Evolutionary conservation across 2,888 invertebrate species (phyloP).

Genomic region (Andrena bucephala): DNA sequence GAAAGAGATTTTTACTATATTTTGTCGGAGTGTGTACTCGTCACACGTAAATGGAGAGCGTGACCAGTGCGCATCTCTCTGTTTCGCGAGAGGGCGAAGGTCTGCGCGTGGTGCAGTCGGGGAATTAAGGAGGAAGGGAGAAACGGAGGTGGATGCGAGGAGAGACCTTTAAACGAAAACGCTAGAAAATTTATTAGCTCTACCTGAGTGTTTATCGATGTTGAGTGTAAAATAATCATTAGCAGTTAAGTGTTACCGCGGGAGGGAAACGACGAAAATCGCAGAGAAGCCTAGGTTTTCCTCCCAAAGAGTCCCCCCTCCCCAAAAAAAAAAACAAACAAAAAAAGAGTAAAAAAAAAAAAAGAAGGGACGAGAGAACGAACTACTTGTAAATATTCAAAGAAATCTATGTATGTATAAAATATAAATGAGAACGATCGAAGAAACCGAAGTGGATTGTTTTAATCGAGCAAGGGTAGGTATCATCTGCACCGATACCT

Average conservation of each 20-base stretch:
- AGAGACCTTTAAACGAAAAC: slow-evolving; percentile 29
- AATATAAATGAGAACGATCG: slow-evolving; percentile 48
- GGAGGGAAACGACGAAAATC: slow-evolving; percentile 32
- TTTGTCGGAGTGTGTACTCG: slow-evolving; percentile 26
- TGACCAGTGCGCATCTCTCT: slow-evolving; percentile 5
- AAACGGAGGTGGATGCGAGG: slow-evolving; percentile 5
- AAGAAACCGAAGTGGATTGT: slow-evolving; percentile 45
- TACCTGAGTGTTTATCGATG: slow-evolving; percentile 77
- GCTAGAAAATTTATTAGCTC: slow-evolving; percentile 68
- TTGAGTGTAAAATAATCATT: slow-evolving; percentile 77
- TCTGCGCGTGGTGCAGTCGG: slow-evolving; percentile 3
- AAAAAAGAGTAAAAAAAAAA: neutral
- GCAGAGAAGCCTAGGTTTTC: slow-evolving; percentile 26
- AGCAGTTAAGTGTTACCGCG: slow-evolving; percentile 69
- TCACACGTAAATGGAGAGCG: neutral
- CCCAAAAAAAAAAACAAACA: neutral
- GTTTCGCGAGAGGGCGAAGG: slow-evolving; percentile 5
- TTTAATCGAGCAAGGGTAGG: slow-evolving; percentile 9
- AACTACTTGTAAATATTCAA: slow-evolving; percentile 62
- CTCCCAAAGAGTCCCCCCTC: slow-evolving; percentile 12
- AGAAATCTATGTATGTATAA: slow-evolving; percentile 62
- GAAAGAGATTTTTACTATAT: slow-evolving; percentile 44
- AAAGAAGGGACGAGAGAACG: slow-evolving; percentile 12
- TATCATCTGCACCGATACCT: neutral
- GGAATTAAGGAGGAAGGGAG: neutral